A percentile compares a stretch with the other conserved stretches of the same genome.
phyloP scores from a whole-genome alignment of 2,888 invertebrate genomes.

The Scaptomyza tumidula region DNA sequence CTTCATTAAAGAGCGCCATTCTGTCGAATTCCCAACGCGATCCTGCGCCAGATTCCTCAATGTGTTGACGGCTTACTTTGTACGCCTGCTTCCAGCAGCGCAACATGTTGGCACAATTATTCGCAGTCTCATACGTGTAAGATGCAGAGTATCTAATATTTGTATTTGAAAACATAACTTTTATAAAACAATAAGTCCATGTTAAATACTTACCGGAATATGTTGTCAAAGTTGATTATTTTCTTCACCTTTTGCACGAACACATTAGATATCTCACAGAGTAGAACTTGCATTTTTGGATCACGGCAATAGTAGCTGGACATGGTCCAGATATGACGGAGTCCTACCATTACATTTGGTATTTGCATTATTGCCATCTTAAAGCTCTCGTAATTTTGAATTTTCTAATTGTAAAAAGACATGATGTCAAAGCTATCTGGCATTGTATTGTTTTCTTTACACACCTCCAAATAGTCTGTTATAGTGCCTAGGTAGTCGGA shows the following conservation, averaged over 20 bases:
- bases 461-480: conserved; percentile 85
- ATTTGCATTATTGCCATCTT: conserved; percentile 89
- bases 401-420: conserved; percentile 85
- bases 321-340: conserved; percentile 96
- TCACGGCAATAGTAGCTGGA: conserved; percentile 94
- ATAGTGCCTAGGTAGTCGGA: conserved; percentile 83
- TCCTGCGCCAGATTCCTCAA: conserved; percentile 93
- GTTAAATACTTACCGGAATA: conserved; percentile 89
- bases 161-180: no score
- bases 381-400: conserved; percentile 89
- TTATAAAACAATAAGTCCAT: background rate
- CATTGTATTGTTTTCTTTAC: conserved; percentile 29
- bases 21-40: conserved; percentile 97
- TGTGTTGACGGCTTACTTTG: conserved; percentile 91
- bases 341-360: conserved; percentile 91
- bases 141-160: conserved; percentile 75
- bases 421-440: background rate
- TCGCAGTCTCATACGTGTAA: conserved; percentile 81
- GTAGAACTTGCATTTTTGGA: conserved; percentile 93
- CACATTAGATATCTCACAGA: conserved; percentile 93
- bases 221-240: conserved; percentile 88
- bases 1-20: conserved; percentile 90
- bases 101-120: conserved; percentile 83
- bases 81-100: conserved; percentile 87
- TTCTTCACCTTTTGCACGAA: conserved; percentile 90